phyloP scores from a whole-genome alignment of 2,113 vertebrate genomes.

The Amazona guildingii region DNA sequence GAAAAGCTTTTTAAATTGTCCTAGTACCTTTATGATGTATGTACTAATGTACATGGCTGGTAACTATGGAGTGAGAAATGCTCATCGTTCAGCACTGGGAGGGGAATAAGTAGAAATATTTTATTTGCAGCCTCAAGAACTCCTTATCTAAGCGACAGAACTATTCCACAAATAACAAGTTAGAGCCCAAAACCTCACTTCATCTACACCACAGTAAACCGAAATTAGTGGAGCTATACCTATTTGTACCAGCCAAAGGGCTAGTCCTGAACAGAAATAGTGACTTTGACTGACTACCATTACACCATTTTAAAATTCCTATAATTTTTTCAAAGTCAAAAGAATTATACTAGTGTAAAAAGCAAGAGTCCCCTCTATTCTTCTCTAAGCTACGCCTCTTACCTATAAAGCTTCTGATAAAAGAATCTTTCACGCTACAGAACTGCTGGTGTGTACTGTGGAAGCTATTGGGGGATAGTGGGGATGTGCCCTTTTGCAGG shows the following conservation, averaged over 20 bases:
- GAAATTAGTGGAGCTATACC: not conserved
- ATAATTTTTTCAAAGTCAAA: not conserved
- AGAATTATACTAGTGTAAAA: not conserved
- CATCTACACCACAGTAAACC: not conserved
- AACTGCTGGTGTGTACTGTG: not conserved
- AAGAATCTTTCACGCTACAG: not conserved
- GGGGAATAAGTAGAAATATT: not conserved
- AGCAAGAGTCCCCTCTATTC: not conserved
- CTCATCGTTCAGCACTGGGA: not conserved
- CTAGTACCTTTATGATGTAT: not conserved
- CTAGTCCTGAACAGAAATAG: not conserved
- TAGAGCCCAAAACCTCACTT: not conserved
- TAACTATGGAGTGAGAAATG: not conserved
- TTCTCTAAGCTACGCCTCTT: not conserved
- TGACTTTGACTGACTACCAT: not conserved
- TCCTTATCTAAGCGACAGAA: not conserved
- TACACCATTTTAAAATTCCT: not conserved
- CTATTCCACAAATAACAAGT: not conserved
- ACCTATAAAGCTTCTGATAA: not conserved
- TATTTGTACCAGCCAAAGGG: not conserved
- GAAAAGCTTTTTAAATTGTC: not conserved
- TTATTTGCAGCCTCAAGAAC: not conserved
- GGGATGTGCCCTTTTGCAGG: not conserved
- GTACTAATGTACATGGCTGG: not conserved
- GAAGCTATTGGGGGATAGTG: not conserved